These are phyloP conservation scores for Drosophila miranda DNA, from an alignment of 1,140 invertebrate species.

Conservation along the genomic window DNA sequence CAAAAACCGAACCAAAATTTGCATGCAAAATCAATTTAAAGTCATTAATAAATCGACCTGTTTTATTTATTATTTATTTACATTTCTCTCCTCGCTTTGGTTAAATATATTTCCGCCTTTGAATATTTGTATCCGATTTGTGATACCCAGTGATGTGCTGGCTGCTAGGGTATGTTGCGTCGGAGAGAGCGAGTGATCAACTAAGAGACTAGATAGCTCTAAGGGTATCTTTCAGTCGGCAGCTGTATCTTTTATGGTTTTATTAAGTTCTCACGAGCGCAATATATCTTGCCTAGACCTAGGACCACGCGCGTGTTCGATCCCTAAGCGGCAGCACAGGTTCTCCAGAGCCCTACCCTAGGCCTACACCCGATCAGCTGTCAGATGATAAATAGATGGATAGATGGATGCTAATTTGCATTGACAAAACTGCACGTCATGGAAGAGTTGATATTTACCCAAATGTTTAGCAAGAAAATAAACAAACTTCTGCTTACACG, in stretches of 20 bases:
- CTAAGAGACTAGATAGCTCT: no score
- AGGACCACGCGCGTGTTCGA: conserved; percentile 22
- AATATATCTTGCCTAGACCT: conserved; percentile 11
- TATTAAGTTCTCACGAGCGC: conserved; percentile 7
- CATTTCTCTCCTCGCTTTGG: conserved; percentile 37
- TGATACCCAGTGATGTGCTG: neutral
- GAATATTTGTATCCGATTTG: conserved; percentile 23
- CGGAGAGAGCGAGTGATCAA: no score
- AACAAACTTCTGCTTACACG: conserved; percentile 35
- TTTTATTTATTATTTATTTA: conserved; percentile 74
- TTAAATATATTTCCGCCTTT: conserved; percentile 71
- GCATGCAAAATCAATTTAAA: conserved; percentile 70
- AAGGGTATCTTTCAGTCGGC: neutral
- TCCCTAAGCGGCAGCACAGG: neutral
- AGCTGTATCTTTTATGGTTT: neutral
- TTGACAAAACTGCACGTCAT: conserved; percentile 63
- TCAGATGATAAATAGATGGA: conserved; percentile 10
- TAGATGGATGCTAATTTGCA: conserved; percentile 64
- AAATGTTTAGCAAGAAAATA: conserved; percentile 63
- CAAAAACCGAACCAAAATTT: conserved; percentile 49
- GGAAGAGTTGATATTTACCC: conserved; percentile 55
- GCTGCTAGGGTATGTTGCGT: no score
- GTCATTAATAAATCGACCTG: conserved; percentile 78
- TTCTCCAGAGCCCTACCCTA: neutral
- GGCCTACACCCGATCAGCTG: conserved; percentile 22